phyloP scores from a whole-genome alignment of 92 coral and sea anemone species.

The Siderastrea siderea region DNA sequence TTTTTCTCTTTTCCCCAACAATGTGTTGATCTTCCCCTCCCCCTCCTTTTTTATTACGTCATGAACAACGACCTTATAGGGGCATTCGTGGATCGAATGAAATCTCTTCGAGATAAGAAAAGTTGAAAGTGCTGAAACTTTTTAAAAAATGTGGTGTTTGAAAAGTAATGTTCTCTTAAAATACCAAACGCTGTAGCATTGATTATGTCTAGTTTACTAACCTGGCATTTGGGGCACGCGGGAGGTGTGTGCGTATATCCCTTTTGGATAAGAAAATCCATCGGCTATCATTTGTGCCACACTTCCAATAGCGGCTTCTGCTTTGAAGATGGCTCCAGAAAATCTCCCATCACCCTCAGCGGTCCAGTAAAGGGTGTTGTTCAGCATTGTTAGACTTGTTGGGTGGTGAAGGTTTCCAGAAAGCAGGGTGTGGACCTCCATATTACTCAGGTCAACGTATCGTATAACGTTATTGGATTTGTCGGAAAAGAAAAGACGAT shows the following conservation, averaged over 20 bases:
- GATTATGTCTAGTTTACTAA: background rate
- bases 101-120: too few relatives aligned
- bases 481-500: conserved; percentile 20
- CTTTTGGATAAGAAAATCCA: background rate
- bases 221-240: conserved; percentile 1
- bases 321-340: conserved; percentile 23
- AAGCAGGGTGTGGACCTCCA: conserved; percentile 6
- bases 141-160: too few relatives aligned
- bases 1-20: background rate
- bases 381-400: conserved; percentile 5
- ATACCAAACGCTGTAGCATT: too few relatives aligned
- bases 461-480: conserved; percentile 7
- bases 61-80: too few relatives aligned
- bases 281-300: conserved; percentile 8
- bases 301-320: background rate
- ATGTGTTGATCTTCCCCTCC: background rate
- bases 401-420: conserved; percentile 34
- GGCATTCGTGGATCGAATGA: too few relatives aligned
- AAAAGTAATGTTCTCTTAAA: too few relatives aligned
- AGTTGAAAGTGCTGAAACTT: too few relatives aligned
- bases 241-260: conserved; percentile 15
- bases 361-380: conserved; percentile 36
- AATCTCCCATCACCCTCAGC: conserved; percentile 6
- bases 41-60: background rate
- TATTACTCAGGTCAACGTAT: background rate